Conservation (phyloP, 2,797 vertebrate species). For the Dipus sagitta region DNA sequence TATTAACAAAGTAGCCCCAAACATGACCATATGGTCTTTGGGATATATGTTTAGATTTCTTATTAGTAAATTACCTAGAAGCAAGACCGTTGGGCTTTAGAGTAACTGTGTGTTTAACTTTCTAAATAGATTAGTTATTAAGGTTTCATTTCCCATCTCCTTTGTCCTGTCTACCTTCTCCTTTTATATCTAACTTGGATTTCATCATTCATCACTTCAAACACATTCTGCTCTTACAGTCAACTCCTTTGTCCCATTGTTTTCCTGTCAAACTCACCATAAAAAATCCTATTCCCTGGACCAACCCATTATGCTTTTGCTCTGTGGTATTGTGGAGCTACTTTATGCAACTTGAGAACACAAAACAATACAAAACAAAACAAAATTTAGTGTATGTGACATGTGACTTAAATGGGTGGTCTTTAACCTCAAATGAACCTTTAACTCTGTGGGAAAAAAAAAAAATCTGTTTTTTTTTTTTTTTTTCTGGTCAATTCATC, state of each 20-base stretch:
- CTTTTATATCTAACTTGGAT: not conserved
- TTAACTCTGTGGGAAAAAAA: not conserved
- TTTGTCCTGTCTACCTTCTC: not conserved
- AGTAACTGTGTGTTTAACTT: not conserved
- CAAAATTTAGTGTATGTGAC: not conserved
- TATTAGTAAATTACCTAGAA: not conserved
- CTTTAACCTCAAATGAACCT: not conserved
- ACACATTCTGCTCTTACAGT: not conserved
- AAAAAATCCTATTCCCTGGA: not conserved
- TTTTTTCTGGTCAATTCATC: not conserved
- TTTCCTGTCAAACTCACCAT: not conserved
- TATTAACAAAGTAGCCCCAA: not conserved
- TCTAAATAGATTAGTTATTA: not conserved
- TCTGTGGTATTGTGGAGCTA: not conserved
- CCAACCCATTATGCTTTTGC: not conserved
- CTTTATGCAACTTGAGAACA: conserved; percentile 16
- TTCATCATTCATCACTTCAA: not conserved
- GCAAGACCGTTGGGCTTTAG: not conserved
- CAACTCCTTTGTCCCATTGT: too few species aligned
- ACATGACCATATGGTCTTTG: not conserved
- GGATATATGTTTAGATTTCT: not conserved
- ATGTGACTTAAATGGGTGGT: not conserved
- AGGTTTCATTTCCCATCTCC: not conserved
- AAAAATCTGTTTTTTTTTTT: not conserved
- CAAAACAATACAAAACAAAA: not conserved